phyloP scores from a whole-genome alignment of 2,113 vertebrate genomes.

The Ammodytes dubius region DNA sequence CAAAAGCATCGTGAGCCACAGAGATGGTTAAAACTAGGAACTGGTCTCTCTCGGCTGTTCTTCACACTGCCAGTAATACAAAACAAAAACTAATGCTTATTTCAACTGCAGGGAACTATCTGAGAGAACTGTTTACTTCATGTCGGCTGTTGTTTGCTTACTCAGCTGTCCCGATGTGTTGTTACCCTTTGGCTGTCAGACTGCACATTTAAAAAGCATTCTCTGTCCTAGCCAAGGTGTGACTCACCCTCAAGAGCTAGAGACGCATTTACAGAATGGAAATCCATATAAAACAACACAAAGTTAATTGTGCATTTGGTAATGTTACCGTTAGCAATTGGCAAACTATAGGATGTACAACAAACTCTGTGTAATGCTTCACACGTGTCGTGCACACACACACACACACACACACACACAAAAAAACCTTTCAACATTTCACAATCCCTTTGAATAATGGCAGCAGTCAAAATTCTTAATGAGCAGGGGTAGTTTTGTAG shows the following conservation, averaged over 20 bases:
- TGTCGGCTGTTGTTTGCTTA: slow-evolving; percentile 35
- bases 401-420: no score
- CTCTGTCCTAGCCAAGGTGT: neutral
- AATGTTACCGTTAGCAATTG: neutral
- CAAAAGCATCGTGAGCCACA: neutral
- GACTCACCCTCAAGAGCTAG: neutral
- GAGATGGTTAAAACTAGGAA: neutral
- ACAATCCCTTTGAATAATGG: slow-evolving; percentile 39
- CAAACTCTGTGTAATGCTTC: no score
- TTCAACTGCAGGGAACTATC: slow-evolving; percentile 11
- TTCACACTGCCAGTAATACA: neutral
- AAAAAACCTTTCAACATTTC: neutral
- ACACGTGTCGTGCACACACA: neutral
- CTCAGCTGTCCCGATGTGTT: slow-evolving; percentile 29
- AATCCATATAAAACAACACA: neutral
- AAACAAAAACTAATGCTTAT: slow-evolving; percentile 8
- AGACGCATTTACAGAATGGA: neutral
- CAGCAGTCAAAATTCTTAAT: slow-evolving; percentile 34
- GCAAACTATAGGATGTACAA: neutral
- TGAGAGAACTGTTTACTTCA: neutral
- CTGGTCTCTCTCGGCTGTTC: slow-evolving; percentile 4
- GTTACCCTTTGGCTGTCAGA: slow-evolving; percentile 13
- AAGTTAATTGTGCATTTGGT: neutral
- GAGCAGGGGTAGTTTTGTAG: slow-evolving; percentile 19
- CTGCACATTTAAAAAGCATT: neutral